A percentile compares a stretch with the other conserved stretches of the same genome.
Evolutionary conservation across 2,113 vertebrate genomes (phyloP).

Genomic region (Carassius carassius): DNA sequence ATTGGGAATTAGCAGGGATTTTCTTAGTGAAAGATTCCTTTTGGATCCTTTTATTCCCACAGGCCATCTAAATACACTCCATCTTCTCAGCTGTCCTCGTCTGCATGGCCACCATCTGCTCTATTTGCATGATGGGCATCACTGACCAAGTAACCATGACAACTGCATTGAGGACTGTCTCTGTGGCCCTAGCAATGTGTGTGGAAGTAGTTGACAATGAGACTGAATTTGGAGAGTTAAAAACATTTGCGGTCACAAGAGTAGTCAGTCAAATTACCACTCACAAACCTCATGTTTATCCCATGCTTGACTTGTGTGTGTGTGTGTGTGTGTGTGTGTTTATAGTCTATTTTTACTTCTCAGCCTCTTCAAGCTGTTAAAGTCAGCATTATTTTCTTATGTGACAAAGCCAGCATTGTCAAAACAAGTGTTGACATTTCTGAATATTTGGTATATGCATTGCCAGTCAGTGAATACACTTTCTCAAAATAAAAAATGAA

Average conservation of each 20-base stretch:
- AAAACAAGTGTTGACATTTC: neutral
- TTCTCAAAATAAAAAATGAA: neutral
- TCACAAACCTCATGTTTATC: neutral
- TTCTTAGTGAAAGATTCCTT: neutral
- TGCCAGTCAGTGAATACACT: neutral
- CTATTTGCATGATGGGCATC: constrained; percentile 48
- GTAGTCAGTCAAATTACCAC: neutral
- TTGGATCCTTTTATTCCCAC: constrained; percentile 8
- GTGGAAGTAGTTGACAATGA: constrained; percentile 32
- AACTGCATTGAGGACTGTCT: constrained; percentile 45
- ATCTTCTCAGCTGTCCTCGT: constrained; percentile 24
- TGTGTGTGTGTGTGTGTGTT: neutral
- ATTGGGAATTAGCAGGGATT: constrained; percentile 10
- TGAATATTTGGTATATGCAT: neutral
- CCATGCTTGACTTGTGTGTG: neutral
- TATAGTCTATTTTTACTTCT: neutral
- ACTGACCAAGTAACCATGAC: constrained; percentile 49
- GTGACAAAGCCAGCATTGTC: neutral
- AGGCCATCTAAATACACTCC: constrained; percentile 29
- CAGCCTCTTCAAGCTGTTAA: neutral
- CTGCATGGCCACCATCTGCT: constrained; percentile 51
- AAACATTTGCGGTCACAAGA: neutral
- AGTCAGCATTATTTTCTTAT: neutral
- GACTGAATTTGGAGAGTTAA: neutral
- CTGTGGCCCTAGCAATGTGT: constrained; percentile 19